These are phyloP conservation scores for Calyptomena viridis DNA, from an alignment of 2,113 vertebrate species.

Conservation along the genomic window DNA sequence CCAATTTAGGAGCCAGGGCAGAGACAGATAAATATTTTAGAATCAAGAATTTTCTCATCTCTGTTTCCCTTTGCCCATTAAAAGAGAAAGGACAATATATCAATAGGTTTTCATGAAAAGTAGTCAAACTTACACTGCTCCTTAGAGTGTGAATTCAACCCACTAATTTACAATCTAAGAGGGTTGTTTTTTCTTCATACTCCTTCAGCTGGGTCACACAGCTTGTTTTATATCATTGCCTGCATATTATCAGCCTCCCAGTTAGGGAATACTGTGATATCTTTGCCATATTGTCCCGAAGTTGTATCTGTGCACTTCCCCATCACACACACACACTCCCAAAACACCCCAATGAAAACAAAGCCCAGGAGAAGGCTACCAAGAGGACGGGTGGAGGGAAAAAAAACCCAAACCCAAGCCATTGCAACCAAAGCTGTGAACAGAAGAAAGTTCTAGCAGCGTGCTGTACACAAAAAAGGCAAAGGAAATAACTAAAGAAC, in stretches of 20 bases:
- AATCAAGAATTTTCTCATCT: background rate
- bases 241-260: background rate
- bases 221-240: background rate
- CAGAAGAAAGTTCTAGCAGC: background rate
- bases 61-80: background rate
- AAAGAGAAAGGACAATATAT: background rate
- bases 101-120: background rate
- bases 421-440: background rate
- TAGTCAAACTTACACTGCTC: background rate
- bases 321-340: background rate
- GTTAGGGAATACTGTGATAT: background rate
- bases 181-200: background rate
- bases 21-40: constrained; percentile 18
- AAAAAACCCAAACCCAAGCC: background rate
- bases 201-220: background rate
- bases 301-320: background rate
- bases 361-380: background rate
- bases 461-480: background rate
- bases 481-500: background rate
- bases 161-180: background rate
- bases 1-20: too few species aligned
- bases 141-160: background rate
- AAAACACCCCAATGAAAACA: background rate
- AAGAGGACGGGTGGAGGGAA: background rate
- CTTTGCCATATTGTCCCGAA: background rate